phyloP scores from a whole-genome alignment of 2,113 vertebrate species.

The Ammodytes dubius region DNA sequence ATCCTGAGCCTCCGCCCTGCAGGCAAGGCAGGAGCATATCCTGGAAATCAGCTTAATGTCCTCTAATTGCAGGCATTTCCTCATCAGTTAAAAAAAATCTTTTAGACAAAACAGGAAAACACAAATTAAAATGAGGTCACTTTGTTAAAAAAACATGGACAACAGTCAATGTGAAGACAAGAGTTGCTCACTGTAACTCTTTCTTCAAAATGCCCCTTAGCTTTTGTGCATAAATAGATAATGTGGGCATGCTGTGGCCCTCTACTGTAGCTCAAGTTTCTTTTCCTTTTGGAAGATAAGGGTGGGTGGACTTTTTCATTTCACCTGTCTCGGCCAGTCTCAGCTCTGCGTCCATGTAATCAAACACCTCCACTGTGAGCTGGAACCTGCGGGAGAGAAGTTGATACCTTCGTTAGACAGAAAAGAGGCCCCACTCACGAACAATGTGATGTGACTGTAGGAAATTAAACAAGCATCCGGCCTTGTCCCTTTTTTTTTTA shows the following conservation, averaged over 20 bases:
- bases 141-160: slow-evolving; percentile 2
- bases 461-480: slow-evolving; percentile 14
- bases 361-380: slow-evolving; percentile 98
- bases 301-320: slow-evolving; percentile 33
- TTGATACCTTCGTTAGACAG: slow-evolving; percentile 61
- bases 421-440: slow-evolving; percentile 24
- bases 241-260: slow-evolving; percentile 49
- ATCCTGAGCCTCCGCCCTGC: slow-evolving; percentile 36
- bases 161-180: slow-evolving; percentile 8
- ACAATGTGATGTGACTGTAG: slow-evolving; percentile 17
- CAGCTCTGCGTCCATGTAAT: slow-evolving; percentile 97
- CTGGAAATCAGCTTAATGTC: slow-evolving; percentile 66
- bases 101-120: neutral
- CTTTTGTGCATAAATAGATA: slow-evolving; percentile 58
- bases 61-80: slow-evolving; percentile 73
- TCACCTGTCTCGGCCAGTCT: slow-evolving; percentile 94
- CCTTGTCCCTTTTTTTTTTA: slow-evolving; percentile 8
- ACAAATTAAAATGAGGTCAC: slow-evolving; percentile 8
- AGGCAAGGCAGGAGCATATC: slow-evolving; percentile 39
- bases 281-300: slow-evolving; percentile 55
- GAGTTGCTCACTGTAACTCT: slow-evolving; percentile 25
- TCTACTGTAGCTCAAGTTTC: slow-evolving; percentile 64
- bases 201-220: slow-evolving; percentile 13
- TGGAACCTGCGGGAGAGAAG: slow-evolving; percentile 90
- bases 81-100: slow-evolving; percentile 44